Evolutionary conservation across 2,797 vertebrate genomes (phyloP), one percentile per base, ranked within the genome.

Genomic region (Xerus rutilus): DNA sequence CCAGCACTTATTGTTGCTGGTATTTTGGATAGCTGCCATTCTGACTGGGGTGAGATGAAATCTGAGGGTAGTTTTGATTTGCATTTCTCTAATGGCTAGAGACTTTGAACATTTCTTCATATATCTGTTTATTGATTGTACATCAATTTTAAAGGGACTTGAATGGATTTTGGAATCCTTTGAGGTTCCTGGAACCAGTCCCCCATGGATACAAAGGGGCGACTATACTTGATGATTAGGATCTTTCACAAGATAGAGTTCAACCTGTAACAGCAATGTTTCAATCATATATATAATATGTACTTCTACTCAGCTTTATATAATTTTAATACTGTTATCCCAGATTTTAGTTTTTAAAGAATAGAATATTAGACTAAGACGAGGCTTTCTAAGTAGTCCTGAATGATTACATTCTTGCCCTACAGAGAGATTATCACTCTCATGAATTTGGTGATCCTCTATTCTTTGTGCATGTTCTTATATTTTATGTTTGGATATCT

Each of bases 201-300:
- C 28, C 18, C 20, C 10, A 2, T 52, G 35, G 54, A 87, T 74
- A 59, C 20, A 35, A 32, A 76, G 25, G n/a, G 57, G 23, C 2
- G 13, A 23, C 39, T 73, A 21, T 93, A 47, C 25, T 23, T 49
- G 17, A 62, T 74, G 49, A 25, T 92, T 85, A 91, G 45, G n/a
- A 54, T 93, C 45, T 45, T 92, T 84, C 73, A 45, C 32, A 32
- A 7, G 14, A 91, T 89, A 28, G 5, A 83, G 28, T 76, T 96
- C 57, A 96, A 69, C 5, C 7, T n/a, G 11, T 81, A 85, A 92
- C 10, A 79, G 52, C 52, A 89, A 0, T 94, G 83, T 95, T 95
- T 88, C 32, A 86, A 30, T 52, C 20, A 78, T 69, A 54, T 2
- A 43, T 79, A 43, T 59, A 70, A 23, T 76, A 47, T 20, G 0